These are phyloP conservation scores for Calephelis perditalis DNA, from an alignment of 2,888 invertebrate genomes.

Conservation along the genomic window DNA sequence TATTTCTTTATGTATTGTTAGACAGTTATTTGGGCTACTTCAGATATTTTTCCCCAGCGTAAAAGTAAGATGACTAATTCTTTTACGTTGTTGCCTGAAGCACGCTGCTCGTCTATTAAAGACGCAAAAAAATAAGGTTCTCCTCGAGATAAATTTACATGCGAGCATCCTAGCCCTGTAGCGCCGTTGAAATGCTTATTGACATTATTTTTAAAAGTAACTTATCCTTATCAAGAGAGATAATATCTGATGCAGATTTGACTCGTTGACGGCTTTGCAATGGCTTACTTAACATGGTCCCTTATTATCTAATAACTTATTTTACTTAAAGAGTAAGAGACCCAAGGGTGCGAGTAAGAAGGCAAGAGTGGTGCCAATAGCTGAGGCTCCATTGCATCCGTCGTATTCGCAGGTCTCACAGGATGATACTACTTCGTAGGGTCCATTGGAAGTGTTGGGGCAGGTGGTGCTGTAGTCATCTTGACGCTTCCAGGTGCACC, in stretches of 20 bases:
- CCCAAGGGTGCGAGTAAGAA: constrained; percentile 58
- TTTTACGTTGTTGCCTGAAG: too few species aligned
- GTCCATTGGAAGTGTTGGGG: constrained; percentile 61
- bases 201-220: too few species aligned
- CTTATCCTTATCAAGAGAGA: too few species aligned
- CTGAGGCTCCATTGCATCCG: constrained; percentile 80
- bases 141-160: too few species aligned
- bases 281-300: constrained; percentile 14
- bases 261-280: background rate
- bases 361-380: constrained; percentile 62
- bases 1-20: too few species aligned
- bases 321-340: constrained; percentile 62
- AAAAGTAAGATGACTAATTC: too few species aligned
- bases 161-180: too few species aligned
- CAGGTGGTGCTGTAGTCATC: constrained; percentile 74
- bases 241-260: background rate
- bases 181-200: too few species aligned
- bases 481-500: constrained; percentile 78
- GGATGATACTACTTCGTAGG: constrained; percentile 74
- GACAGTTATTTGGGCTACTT: too few species aligned
- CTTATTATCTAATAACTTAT: constrained; percentile 14
- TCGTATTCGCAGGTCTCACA: constrained; percentile 84
- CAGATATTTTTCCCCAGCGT: too few species aligned
- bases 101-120: too few species aligned
- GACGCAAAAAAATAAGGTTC: too few species aligned